Conservation (phyloP, 2,888 invertebrate genomes). For the Thymelicus lineola region DNA sequence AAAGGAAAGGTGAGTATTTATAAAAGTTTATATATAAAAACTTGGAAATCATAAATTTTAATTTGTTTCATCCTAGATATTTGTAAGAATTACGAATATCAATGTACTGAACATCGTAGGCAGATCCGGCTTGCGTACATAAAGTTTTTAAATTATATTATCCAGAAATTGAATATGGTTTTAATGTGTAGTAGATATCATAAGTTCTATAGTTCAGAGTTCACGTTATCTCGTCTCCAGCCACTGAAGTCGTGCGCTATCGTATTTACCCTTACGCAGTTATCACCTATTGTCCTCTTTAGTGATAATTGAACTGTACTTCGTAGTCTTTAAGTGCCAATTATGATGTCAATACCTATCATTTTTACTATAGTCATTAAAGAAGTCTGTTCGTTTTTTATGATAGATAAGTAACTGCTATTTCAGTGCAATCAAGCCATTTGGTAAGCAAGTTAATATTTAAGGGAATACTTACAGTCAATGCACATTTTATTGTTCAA, state of each 20-base stretch:
- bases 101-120: not conserved
- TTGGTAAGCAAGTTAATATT: slow-evolving; percentile 25
- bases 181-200: slow-evolving; percentile 30
- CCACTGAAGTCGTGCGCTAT: slow-evolving; percentile 29
- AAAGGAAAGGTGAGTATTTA: not conserved
- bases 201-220: slow-evolving; percentile 46
- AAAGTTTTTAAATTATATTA: not conserved
- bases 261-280: slow-evolving; percentile 38
- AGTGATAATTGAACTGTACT: slow-evolving; percentile 25
- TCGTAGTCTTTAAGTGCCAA: slow-evolving; percentile 15
- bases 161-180: not conserved
- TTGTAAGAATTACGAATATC: no score
- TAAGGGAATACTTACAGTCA: not conserved
- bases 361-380: slow-evolving; percentile 29
- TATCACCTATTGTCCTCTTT: slow-evolving; percentile 40
- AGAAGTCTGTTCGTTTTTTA: slow-evolving; percentile 17
- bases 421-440: not conserved
- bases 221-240: slow-evolving; percentile 45
- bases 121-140: not conserved
- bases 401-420: not conserved
- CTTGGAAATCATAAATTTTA: not conserved
- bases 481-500: not conserved
- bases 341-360: slow-evolving; percentile 28
- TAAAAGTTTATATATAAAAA: not conserved
- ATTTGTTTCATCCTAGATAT: no score